Evolutionary conservation across 2,797 vertebrate genomes (phyloP), one percentile per base, ranked within the genome.

Genomic region (Microchirus variegatus): DNA sequence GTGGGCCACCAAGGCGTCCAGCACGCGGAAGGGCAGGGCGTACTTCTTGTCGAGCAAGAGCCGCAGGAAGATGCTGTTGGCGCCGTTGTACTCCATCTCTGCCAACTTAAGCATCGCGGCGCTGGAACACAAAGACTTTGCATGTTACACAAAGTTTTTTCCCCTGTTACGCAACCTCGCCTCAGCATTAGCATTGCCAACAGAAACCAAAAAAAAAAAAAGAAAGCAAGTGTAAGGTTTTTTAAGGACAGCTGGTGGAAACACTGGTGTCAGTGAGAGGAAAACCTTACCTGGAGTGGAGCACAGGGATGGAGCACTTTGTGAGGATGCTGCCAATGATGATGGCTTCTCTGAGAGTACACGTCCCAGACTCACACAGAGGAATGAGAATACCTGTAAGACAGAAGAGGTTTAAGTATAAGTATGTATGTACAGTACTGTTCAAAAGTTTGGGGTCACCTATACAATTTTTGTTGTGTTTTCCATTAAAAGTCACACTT

Each of bases 21-120:
- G 91, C 61, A 99, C 98, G 0, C 98, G 95, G 94, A 98, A 99
- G 49, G 98, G 98, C 90, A 99, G 92, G 0, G 97, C 98, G 0
- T 99, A 99, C 10, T 97, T 98, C 91, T 99, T 99, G 84, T 99
- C 97, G 2, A 99, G 93, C 73, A 99, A 81, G 53, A 98, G 93
- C 0, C 97, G 95, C 47, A 99, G 94, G 89, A 99, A 99, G 88
- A 99, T 96, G 88, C 98, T 99, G 92, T 96, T 99, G 85, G 98
- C 96, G 0, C 97, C 96, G 0, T 94, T 99, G 84, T 99, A 99
- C 54, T 94, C 95, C 96, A 97, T 97, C 90, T 99, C 97, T 0
- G 97, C 96, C 38, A 99, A 92, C 85, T 99, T 99, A 40, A 99
- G 93, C 97, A 98, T 96, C 31, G 96, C 95, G 0, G 96, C 97